Conservation (phyloP, 2,797 vertebrate species). For the Vultur gryphus region DNA sequence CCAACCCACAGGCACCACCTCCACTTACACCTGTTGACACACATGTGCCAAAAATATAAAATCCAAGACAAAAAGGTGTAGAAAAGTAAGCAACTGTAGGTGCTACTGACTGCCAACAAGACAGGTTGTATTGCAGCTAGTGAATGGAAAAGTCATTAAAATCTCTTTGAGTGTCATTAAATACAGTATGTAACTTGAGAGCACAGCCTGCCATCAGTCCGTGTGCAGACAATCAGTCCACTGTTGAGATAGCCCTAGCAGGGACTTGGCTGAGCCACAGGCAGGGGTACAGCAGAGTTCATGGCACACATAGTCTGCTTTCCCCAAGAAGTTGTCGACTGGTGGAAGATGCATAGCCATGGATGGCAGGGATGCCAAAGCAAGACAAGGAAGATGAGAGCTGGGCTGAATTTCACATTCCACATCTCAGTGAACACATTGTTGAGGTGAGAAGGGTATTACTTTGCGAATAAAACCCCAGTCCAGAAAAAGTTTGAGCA, state of each 20-base stretch:
- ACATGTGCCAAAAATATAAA: not conserved
- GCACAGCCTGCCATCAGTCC: not conserved
- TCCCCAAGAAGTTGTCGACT: not conserved
- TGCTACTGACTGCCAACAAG: not conserved
- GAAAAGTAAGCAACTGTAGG: not conserved
- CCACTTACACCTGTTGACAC: not conserved
- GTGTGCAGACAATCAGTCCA: not conserved
- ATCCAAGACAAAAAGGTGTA: not conserved
- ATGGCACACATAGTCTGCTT: not conserved
- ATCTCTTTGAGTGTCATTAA: constrained; percentile 26
- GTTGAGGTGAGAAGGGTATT: not conserved
- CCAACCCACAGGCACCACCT: not conserved
- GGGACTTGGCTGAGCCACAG: not conserved
- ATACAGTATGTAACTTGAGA: constrained; percentile 26
- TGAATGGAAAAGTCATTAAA: constrained; percentile 54
- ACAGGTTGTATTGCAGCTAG: constrained; percentile 11
- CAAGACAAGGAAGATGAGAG: not conserved
- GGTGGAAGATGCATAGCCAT: not conserved
- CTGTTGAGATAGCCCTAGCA: not conserved
- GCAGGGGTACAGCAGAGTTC: not conserved
- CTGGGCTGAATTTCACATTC: not conserved
- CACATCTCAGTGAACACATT: not conserved
- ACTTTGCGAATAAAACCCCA: not conserved
- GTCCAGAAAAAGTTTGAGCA: not conserved
- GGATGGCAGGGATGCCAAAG: not conserved